phyloP scores from a whole-genome alignment of 2,797 vertebrate species.

The Premnoplex brunnescens region DNA sequence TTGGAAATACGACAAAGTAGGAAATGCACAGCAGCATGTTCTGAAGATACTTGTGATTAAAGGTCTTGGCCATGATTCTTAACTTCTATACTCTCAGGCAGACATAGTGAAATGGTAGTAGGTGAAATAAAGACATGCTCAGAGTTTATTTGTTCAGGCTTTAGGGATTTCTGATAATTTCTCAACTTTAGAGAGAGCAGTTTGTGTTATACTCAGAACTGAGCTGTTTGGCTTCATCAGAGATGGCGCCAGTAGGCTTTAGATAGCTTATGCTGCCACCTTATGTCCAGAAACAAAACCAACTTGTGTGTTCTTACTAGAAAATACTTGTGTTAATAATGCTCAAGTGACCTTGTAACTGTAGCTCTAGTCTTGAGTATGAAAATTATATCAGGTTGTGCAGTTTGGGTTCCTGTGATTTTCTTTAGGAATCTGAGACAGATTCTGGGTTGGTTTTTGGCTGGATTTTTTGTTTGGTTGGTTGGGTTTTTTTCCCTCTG shows the following conservation, averaged over 20 bases:
- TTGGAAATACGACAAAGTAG: not conserved
- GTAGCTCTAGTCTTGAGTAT: not conserved
- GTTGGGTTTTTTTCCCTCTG: no score
- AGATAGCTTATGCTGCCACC: not conserved
- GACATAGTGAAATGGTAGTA: not conserved
- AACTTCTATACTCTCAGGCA: not conserved
- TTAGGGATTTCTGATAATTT: not conserved
- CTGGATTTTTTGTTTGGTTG: not conserved
- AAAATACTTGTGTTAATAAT: not conserved
- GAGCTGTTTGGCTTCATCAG: not conserved
- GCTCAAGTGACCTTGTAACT: not conserved
- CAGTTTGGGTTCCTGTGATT: not conserved
- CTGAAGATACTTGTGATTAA: not conserved
- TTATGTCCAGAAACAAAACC: not conserved
- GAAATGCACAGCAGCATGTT: not conserved
- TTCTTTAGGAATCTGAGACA: not conserved
- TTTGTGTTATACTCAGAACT: accelerated
- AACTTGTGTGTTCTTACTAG: not conserved
- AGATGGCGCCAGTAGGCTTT: not conserved
- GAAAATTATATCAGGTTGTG: not conserved
- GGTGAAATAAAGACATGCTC: not conserved
- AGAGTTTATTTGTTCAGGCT: not conserved
- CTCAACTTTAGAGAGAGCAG: not conserved
- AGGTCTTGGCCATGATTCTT: not conserved
- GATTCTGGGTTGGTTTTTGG: not conserved